Conservation (phyloP, 2,113 vertebrate genomes). For the Paralichthys olivaceus region DNA sequence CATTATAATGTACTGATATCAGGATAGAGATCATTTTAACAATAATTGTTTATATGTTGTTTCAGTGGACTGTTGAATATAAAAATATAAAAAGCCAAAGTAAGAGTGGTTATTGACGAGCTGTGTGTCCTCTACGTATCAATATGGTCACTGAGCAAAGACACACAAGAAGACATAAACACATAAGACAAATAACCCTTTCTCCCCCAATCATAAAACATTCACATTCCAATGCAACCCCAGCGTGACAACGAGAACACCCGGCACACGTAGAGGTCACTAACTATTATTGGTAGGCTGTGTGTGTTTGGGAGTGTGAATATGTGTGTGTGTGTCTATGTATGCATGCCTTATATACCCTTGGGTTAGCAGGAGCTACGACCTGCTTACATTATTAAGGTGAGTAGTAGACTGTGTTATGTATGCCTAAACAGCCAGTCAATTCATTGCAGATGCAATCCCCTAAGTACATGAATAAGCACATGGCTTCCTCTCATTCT, state of each 20-base stretch:
- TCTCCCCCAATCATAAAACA: slow-evolving; percentile 61
- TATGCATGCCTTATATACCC: slow-evolving; percentile 70
- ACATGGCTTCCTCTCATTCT: slow-evolving; percentile 54
- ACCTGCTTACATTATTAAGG: slow-evolving; percentile 81
- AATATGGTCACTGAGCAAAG: slow-evolving; percentile 16
- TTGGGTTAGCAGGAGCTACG: slow-evolving; percentile 80
- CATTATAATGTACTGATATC: no score
- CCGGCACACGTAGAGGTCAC: slow-evolving; percentile 67
- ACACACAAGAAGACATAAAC: slow-evolving; percentile 6
- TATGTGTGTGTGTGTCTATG: slow-evolving; percentile 48
- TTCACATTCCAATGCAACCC: slow-evolving; percentile 54
- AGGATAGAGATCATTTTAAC: neutral
- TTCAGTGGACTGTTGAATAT: neutral
- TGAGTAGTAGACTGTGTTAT: slow-evolving; percentile 78
- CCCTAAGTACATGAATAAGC: slow-evolving; percentile 82
- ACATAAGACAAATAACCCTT: slow-evolving; percentile 28
- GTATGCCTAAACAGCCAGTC: slow-evolving; percentile 83
- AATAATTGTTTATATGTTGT: neutral
- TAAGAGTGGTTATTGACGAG: neutral
- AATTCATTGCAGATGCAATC: slow-evolving; percentile 83
- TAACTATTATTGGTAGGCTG: slow-evolving; percentile 62
- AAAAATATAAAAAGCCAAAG: neutral
- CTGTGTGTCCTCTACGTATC: neutral
- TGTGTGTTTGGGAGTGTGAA: slow-evolving; percentile 43
- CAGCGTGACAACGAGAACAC: slow-evolving; percentile 64